A percentile compares a stretch with the other conserved stretches of the same genome.
Conservation (phyloP, 1,140 invertebrate species). For the Agrypnia vestita region DNA sequence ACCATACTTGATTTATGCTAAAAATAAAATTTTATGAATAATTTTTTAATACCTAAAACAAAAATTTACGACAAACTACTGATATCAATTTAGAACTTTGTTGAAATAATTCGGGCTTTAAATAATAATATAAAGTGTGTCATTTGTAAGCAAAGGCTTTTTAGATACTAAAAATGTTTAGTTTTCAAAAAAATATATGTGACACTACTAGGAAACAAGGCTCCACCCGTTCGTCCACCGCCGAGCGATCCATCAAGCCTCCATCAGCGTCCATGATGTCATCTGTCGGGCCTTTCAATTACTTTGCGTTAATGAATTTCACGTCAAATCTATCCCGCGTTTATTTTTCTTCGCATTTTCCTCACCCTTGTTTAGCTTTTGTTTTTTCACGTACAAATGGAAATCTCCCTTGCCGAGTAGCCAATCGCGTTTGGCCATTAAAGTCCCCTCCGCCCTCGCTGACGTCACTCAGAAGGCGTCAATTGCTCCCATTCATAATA, state of each 20-base stretch:
- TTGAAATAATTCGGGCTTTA: too few species aligned
- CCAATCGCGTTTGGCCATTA: conserved; percentile 41
- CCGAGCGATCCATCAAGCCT: conserved; percentile 42
- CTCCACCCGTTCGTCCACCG: neutral
- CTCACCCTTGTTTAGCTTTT: conserved; percentile 20
- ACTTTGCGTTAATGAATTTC: conserved; percentile 61
- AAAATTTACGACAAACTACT: too few species aligned
- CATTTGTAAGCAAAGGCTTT: too few species aligned
- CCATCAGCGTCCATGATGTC: conserved; percentile 45
- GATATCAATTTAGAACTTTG: too few species aligned
- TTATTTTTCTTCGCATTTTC: conserved; percentile 49
- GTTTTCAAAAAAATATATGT: too few species aligned
- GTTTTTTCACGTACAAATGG: conserved; percentile 28
- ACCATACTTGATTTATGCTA: too few species aligned
- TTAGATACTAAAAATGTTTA: too few species aligned
- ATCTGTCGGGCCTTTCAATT: conserved; percentile 60
- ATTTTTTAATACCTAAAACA: too few species aligned
- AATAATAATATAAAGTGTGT: too few species aligned
- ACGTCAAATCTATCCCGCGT: conserved; percentile 57
- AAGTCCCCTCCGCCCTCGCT: neutral
- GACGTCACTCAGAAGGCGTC: conserved; percentile 26
- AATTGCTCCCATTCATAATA: conserved; percentile 46
- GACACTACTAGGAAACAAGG: neutral
- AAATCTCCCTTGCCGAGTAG: conserved; percentile 27
- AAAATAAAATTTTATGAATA: too few species aligned